Evolutionary conservation across 53 echinoderm and acorn worm species (phyloP), one percentile per base, ranked within the genome.

Genomic region (Antedon mediterranea): DNA sequence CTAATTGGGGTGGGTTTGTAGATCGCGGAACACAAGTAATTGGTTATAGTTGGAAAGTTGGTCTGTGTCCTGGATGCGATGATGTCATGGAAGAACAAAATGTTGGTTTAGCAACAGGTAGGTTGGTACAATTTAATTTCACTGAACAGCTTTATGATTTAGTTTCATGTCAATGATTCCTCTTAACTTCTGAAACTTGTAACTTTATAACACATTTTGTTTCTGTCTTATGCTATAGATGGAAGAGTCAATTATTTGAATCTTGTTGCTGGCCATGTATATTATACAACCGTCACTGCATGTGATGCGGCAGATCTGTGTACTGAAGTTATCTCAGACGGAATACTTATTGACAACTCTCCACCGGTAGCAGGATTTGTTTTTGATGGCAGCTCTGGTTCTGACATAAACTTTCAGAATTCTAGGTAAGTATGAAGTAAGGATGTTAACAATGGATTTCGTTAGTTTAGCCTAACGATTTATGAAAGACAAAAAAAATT

Each of bases 1-100:
- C n/a, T n/a, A n/a, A n/a, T n/a, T 87, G 87, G 87, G 83, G 79
- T 79, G 83, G 83, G 11, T 87, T 87, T 70, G 41, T 79, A 43
- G 87, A 87, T 72, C 83, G 82, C 32, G 30, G 32, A 20, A 74
- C 75, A 28, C 30, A 74, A 4, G 79, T 78, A n/a, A n/a, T n/a
- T n/a, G n/a, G n/a, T n/a, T n/a, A n/a, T n/a, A n/a, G n/a, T n/a
- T n/a, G n/a, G n/a, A 74, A 30, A 30, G 34, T 79, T 32, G 87
- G 87, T 28, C 70, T 33, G 4, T 87, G 87, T 75, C 18, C n/a
- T 28, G 83, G 83, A 0, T 87, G 87, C 32, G 42, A 42, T 75
- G 87, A 87, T 43, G 82, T 82, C n/a, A n/a, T n/a, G n/a, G n/a
- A n/a, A n/a, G n/a, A n/a, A n/a, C n/a, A n/a, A n/a, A n/a, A n/a